Base-by-base conservation (phyloP, 1,140 invertebrate genomes). In the Zeugodacus cucurbitae region DNA sequence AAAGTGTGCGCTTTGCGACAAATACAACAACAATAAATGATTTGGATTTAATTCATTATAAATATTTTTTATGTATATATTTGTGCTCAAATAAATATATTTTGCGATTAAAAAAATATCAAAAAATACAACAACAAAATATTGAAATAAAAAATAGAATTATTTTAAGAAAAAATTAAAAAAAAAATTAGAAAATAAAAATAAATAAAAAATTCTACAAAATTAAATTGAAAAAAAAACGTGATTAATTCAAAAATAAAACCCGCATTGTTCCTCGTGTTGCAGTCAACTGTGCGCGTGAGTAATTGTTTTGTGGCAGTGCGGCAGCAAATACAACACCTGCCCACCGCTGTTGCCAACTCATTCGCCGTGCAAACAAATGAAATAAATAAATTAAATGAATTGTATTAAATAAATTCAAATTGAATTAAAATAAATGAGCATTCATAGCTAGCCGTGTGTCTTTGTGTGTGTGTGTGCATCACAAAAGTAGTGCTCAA, bases 191-290 rank as follows among this genome's bases (percentile, higher is more conserved):
- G 11, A 67, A 67, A 3, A 58, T 58, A 29, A 34, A 67, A 67
- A 67, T 11, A 67, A 14, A 0, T 0, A 14, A 67, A 67, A 67
- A 29, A 32, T 34, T 34, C 3, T 67, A 3, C 1, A 67, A 67
- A 32, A 2, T 67, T 11, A 67, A 67, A 67, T n/a, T n/a, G n/a
- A 67, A 10, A 14, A 37, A 70, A 34, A 70, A 70, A 32, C 32
- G 37, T 82, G 41, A 82, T 29, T 48, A n/a, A 29, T 48, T 82
- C 48, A 48, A 29, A 82, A 82, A 82, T 82, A 74, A 74, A 74
- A 74, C n/a, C 1, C 70, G 20, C 10, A 17, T 22, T 74, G 8
- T 44, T 10, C 26, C 41, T 29, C 41, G 41, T 48, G 41, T 29
- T 44, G 74, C 74, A 74, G 70, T 34, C 37, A 74, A 74, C 32